A percentile compares a stretch with the other conserved stretches of the same genome.
Conservation (phyloP, 2,888 invertebrate species). For the Gymnocheta viridis region DNA sequence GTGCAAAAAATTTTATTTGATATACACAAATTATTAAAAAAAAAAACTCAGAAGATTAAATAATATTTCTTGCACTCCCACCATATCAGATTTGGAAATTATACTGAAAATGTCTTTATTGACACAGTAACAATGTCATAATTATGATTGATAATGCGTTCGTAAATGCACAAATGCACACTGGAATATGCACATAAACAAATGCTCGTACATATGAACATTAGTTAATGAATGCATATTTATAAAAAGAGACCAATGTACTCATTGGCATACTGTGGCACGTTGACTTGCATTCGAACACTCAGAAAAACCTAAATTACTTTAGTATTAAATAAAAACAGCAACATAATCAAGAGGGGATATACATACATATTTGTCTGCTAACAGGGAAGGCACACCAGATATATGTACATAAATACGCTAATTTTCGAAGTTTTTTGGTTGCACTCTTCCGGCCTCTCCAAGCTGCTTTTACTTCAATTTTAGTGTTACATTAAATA, state of each 20-base stretch:
- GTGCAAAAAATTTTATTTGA: not conserved
- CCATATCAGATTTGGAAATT: not conserved
- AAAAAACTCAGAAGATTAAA: constrained; percentile 26
- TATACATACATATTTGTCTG: not conserved
- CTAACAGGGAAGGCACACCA: not conserved
- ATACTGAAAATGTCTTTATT: constrained; percentile 60
- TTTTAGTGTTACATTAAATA: constrained; percentile 23
- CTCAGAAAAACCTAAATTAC: constrained; percentile 18
- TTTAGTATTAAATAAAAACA: constrained; percentile 27
- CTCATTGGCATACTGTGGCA: not conserved
- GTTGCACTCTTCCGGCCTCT: not conserved
- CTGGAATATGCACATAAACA: no score
- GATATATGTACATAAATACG: not conserved
- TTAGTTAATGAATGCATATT: constrained; percentile 3
- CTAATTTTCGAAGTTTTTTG: not conserved
- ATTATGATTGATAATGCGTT: constrained; percentile 68
- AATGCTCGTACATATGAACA: not conserved
- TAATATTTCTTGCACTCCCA: constrained; percentile 25
- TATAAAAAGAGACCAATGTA: not conserved
- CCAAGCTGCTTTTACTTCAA: not conserved
- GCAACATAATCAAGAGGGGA: constrained; percentile 18
- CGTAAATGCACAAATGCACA: constrained; percentile 14
- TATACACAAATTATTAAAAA: constrained; percentile 23
- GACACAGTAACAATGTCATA: constrained; percentile 66
- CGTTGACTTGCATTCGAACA: not conserved